A percentile compares a stretch with the other conserved stretches of the same genome.
phyloP scores from a whole-genome alignment of 2,888 invertebrate species.

The Rotaria magnacalcarata region DNA sequence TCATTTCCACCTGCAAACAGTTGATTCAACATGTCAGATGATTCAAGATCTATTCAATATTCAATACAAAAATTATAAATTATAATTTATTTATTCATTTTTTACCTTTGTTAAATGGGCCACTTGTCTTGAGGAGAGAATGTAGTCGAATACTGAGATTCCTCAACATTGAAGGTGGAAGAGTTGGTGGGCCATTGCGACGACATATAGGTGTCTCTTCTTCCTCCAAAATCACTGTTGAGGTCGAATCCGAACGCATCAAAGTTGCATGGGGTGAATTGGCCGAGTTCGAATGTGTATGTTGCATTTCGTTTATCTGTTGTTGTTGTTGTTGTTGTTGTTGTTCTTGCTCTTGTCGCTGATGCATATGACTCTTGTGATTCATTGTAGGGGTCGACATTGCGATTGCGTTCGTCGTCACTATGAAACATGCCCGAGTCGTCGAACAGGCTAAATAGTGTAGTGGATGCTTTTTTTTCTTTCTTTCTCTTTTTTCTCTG shows the following conservation, averaged over 20 bases:
- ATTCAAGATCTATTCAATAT: background rate
- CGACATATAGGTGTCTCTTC: background rate
- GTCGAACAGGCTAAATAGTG: constrained; percentile 3
- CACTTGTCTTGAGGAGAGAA: constrained; percentile 18
- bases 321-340: background rate
- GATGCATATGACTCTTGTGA: constrained; percentile 7
- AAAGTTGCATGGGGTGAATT: background rate
- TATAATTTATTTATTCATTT: too few species aligned
- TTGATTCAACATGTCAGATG: constrained; percentile 12
- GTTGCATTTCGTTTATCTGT: background rate
- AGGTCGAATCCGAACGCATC: constrained; percentile 30
- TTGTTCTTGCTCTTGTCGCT: background rate
- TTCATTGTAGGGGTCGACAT: constrained; percentile 29
- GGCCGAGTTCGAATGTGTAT: constrained; percentile 15
- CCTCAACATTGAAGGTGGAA: background rate
- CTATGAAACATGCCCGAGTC: constrained; percentile 15
- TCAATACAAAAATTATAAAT: too few species aligned
- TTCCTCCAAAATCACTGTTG: constrained; percentile 8
- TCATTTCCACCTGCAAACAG: background rate
- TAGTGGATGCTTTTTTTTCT: background rate
- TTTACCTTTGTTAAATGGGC: constrained; percentile 35
- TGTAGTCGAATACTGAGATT: background rate
- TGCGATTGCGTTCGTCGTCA: constrained; percentile 24
- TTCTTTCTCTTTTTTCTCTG: background rate
- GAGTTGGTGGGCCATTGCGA: background rate